phyloP scores from a whole-genome alignment of 2,888 invertebrate species.

The Gibbula magus region DNA sequence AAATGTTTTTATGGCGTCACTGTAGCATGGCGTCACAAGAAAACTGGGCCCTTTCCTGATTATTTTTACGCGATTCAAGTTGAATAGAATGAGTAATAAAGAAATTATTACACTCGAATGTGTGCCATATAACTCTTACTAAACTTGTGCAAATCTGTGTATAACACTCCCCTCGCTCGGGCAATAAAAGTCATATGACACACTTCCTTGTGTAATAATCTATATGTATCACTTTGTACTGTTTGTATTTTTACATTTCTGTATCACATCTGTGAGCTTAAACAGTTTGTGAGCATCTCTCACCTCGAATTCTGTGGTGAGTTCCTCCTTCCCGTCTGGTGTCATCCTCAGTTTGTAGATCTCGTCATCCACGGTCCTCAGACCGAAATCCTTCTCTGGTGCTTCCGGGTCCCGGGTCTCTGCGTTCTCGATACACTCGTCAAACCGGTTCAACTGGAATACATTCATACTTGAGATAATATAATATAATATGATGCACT shows the following conservation, averaged over 20 bases:
- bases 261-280: not conserved
- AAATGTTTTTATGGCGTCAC: not conserved
- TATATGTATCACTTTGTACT: not conserved
- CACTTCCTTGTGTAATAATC: too few species aligned
- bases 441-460: constrained; percentile 28
- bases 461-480: not conserved
- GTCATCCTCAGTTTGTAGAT: constrained; percentile 54
- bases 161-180: too few species aligned
- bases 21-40: not conserved
- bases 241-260: not conserved
- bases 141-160: too few species aligned
- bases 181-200: too few species aligned
- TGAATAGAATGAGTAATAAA: too few species aligned
- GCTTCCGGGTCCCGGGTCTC: constrained; percentile 54
- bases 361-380: constrained; percentile 62
- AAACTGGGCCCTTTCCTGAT: too few species aligned
- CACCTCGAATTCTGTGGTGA: constrained; percentile 50
- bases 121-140: too few species aligned
- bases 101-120: too few species aligned
- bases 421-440: constrained; percentile 50
- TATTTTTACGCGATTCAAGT: too few species aligned
- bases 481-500: not conserved
- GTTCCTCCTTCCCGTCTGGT: constrained; percentile 57
- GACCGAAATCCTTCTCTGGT: constrained; percentile 56
- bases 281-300: constrained; percentile 26